Base-by-base conservation (phyloP, 1,140 invertebrate species). In the Drosophila oshimai region DNA sequence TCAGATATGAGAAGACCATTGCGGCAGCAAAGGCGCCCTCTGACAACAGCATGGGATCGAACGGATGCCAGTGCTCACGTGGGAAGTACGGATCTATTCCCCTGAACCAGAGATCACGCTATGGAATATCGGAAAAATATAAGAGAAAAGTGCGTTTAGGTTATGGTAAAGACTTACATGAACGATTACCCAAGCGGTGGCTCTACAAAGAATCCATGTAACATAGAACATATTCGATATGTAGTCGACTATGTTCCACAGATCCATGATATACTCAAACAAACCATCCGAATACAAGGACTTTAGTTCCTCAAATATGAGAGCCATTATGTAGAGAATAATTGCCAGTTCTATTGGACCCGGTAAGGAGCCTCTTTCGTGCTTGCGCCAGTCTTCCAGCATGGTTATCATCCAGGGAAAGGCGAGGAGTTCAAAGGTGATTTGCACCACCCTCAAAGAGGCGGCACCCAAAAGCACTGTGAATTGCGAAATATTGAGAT, bases 211-310 rank as follows among this genome's bases (percentile, higher is more conserved):
- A 46, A 99, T 95, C 95, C 98, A 99, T 18, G 96, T 94, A 13
- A 99, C 95, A 88, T 99, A 99, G 74, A 99, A 96, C 65, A 95
- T 94, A 91, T 99, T 98, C 12, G 97, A 98, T 72, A 98, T 95
- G 86, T 98, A 99, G 91, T 99, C 98, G 3, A 99, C 95, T 72
- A 99, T 97, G 90, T 99, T 99, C 98, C 98, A 99, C 55, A 99
- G 93, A 92, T 99, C 98, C 41, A 94, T 95, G 24, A 98, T 92
- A 86, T 99, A 99, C 36, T 98, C 96, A 24, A 95, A 90, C n/a
- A 99, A 84, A 0, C 98, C 98, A 58, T 95, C 96, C 0, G 94
- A 93, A 95, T 97, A 99, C 10, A 99, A 91, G 18, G 97, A 92
- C 80, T 95, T 94, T 34, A 98, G 95, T 92, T 99, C 98, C 6